These are phyloP conservation scores for Pseudachorutes palmiensis DNA, from an alignment of 1,140 invertebrate species.

Conservation along the genomic window DNA sequence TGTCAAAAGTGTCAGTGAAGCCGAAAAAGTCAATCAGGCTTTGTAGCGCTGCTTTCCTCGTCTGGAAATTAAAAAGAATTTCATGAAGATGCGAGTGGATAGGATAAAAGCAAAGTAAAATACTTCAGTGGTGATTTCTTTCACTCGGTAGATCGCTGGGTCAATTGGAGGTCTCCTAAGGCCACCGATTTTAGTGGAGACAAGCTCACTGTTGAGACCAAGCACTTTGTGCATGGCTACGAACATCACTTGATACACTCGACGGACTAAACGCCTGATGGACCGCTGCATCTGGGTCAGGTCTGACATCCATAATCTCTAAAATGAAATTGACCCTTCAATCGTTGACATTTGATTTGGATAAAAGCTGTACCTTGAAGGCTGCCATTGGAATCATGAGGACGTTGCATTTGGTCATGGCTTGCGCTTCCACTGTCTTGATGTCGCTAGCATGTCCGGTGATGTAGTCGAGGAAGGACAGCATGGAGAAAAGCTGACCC, in stretches of 20 bases:
- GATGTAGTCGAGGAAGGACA: constrained; percentile 3
- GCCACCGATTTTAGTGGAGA: neutral
- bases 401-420: neutral
- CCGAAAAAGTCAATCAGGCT: neutral
- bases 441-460: neutral
- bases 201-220: constrained; percentile 15
- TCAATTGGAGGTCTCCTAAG: neutral
- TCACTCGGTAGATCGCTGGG: neutral
- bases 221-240: constrained; percentile 12
- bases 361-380: too few relatives aligned
- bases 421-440: neutral
- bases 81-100: neutral
- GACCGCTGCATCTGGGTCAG: neutral
- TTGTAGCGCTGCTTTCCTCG: neutral
- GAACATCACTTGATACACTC: constrained; percentile 21
- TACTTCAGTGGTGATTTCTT: neutral
- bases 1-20: neutral
- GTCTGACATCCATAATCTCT: neutral
- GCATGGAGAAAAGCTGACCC: neutral
- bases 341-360: too few relatives aligned
- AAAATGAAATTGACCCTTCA: too few relatives aligned
- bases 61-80: neutral
- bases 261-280: constrained; percentile 5
- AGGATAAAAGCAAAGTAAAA: neutral
- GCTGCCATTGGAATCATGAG: neutral